phyloP scores from a whole-genome alignment of 2,113 vertebrate species.

The Oryzias woworae region DNA sequence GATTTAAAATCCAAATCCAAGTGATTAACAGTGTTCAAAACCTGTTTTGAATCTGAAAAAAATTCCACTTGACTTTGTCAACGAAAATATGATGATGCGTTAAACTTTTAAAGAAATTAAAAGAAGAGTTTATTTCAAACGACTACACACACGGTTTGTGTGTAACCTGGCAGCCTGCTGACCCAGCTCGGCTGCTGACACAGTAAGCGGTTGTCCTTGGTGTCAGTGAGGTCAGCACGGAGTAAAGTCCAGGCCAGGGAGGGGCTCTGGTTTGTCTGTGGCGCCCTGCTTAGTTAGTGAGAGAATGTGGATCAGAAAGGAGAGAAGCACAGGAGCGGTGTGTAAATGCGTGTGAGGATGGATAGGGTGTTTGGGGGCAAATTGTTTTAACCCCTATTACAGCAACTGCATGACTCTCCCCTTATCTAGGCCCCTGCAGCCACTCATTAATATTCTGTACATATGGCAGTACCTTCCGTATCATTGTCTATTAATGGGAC shows the following conservation, averaged over 20 bases:
- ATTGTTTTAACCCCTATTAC: conserved; percentile 83
- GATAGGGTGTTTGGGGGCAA: conserved; percentile 53
- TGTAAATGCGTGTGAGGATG: conserved; percentile 3
- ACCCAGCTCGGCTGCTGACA: conserved; percentile 38
- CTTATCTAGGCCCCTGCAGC: conserved; percentile 96
- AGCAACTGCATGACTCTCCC: conserved; percentile 77
- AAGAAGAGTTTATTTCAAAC: too few species aligned
- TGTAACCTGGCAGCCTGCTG: conserved; percentile 47
- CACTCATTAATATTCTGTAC: conserved; percentile 99
- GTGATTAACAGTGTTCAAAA: too few species aligned
- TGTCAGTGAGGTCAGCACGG: conserved; percentile 55
- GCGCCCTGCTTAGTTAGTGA: conserved; percentile 39
- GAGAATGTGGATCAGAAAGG: conserved; percentile 60
- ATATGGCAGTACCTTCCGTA: conserved; percentile 88
- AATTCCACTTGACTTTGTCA: too few species aligned
- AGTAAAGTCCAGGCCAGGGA: conserved; percentile 43
- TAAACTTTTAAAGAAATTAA: too few species aligned
- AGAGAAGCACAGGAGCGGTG: conserved; percentile 34
- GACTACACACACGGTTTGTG: not conserved
- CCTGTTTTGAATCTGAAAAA: too few species aligned
- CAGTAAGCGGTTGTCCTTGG: conserved; percentile 51
- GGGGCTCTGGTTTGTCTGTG: conserved; percentile 24
- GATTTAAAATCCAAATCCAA: too few species aligned
- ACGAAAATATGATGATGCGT: too few species aligned
- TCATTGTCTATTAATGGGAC: conserved; percentile 97